Percentiles rank a stretch among this genome's conserved stretches.
Conservation (phyloP, 2,113 vertebrate genomes). For the human (Homo sapiens) region GRCh38 chrX:29906501-29907000, state of each 20-base stretch:
- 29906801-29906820: constrained; percentile 18
- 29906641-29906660: neutral
- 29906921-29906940: neutral
- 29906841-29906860: constrained; percentile 31
- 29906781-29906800: constrained; percentile 2
- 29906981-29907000: neutral
- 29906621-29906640: neutral
- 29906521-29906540: neutral
- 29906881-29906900: neutral
- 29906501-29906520: neutral
- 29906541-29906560: neutral
- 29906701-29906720: neutral
- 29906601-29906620: neutral
- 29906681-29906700: neutral
- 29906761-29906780: neutral
- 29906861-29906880: neutral
- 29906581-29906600: neutral
- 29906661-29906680: neutral
- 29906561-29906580: neutral
- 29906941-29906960: neutral
- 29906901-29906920: neutral
- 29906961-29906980: constrained; percentile 3
- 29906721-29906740: neutral
- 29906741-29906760: neutral
- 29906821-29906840: neutral